Percentiles rank a stretch among this genome's conserved stretches.
These are phyloP conservation scores for Empis stercorea DNA, from an alignment of 2,888 invertebrate species.

Conservation along the genomic window DNA sequence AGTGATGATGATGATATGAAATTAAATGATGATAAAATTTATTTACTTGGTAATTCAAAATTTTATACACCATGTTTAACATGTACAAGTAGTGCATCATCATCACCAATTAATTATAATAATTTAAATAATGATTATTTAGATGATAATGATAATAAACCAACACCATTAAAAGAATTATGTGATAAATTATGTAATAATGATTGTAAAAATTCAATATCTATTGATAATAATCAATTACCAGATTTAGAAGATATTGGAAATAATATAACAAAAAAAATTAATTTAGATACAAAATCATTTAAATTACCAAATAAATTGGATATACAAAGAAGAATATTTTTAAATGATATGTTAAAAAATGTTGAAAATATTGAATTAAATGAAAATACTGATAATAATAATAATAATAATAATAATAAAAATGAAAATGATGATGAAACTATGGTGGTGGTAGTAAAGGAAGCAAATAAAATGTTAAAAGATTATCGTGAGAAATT, in stretches of 20 bases:
- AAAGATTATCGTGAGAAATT: slow-evolving; percentile 38
- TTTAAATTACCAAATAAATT: slow-evolving; percentile 11
- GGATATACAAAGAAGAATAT: slow-evolving; percentile 21
- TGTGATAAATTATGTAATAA: slow-evolving; percentile 27
- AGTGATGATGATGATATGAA: slow-evolving; percentile 8
- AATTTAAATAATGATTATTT: too few relatives aligned
- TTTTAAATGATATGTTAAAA: slow-evolving; percentile 19
- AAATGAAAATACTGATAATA: slow-evolving; percentile 8
- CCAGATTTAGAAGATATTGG: slow-evolving; percentile 17
- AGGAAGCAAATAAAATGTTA: slow-evolving; percentile 18
- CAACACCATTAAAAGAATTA: slow-evolving; percentile 22
- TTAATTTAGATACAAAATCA: slow-evolving; percentile 1
- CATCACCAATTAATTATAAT: background rate
- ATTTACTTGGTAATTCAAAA: slow-evolving; percentile 15
- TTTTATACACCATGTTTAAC: slow-evolving; percentile 20
- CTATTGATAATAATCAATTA: background rate
- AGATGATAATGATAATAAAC: background rate
- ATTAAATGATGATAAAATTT: slow-evolving; percentile 5
- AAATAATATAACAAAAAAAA: slow-evolving; percentile 3
- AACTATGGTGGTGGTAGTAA: slow-evolving; percentile 1
- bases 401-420: slow-evolving; percentile 4
- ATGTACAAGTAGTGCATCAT: slow-evolving; percentile 11
- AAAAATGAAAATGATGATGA: slow-evolving; percentile 12
- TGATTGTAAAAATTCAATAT: slow-evolving; percentile 17
- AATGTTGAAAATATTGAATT: background rate